These are phyloP conservation scores for Psittacula echo DNA, from an alignment of 2,797 vertebrate species.

Conservation along the genomic window DNA sequence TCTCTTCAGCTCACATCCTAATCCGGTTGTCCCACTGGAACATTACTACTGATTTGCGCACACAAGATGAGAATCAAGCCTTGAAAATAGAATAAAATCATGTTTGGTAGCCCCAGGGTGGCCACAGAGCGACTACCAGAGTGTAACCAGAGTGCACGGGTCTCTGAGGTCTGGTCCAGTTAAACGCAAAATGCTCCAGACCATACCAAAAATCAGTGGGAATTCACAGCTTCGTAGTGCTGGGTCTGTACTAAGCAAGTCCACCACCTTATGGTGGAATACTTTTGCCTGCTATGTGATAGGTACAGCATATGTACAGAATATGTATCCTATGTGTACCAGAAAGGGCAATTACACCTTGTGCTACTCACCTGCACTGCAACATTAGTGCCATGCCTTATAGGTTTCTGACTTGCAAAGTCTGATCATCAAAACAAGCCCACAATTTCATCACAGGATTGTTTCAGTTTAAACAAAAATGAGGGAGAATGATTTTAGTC, in stretches of 20 bases:
- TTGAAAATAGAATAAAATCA: not conserved
- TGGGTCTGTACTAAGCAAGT: not conserved
- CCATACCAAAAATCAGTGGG: not conserved
- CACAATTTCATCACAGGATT: not conserved
- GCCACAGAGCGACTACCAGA: not conserved
- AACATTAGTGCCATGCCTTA: not conserved
- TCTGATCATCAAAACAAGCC: not conserved
- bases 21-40: not conserved
- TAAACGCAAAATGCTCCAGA: not conserved
- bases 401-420: not conserved
- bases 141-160: not conserved
- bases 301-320: rapidly evolving
- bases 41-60: not conserved
- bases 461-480: not conserved
- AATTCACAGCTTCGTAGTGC: not conserved
- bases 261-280: rapidly evolving
- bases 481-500: not conserved
- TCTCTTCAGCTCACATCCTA: not conserved
- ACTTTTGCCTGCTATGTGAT: not conserved
- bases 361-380: not conserved
- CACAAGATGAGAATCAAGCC: not conserved
- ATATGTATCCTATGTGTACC: rapidly evolving
- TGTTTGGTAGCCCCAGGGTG: not conserved
- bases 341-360: not conserved
- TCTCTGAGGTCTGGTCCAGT: not conserved